Evolutionary conservation across 2,113 vertebrate genomes (phyloP).

Genomic region (Leucosticte australis): DNA sequence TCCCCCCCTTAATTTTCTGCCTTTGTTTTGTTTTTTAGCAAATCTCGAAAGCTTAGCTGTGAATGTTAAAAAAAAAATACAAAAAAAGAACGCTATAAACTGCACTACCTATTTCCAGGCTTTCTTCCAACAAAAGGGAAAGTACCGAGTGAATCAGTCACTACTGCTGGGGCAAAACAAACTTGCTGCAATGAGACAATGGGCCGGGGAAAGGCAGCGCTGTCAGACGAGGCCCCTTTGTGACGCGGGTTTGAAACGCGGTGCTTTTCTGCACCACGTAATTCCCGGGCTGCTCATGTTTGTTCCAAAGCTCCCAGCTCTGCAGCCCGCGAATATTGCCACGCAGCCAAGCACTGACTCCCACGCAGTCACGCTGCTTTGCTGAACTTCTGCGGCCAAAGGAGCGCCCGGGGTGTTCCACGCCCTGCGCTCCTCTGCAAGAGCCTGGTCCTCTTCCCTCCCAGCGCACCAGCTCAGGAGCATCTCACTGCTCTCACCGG

Average conservation of each 20-base stretch:
- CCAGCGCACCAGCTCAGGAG: not conserved
- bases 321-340: not conserved
- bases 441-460: not conserved
- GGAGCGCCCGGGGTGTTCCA: fast-evolving
- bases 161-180: not conserved
- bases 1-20: fast-evolving
- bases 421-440: fast-evolving
- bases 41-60: not conserved
- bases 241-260: fast-evolving
- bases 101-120: not conserved
- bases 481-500: not conserved
- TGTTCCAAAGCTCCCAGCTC: not conserved
- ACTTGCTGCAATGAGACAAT: not conserved
- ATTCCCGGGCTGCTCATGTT: fast-evolving
- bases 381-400: not conserved
- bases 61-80: not conserved
- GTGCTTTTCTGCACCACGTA: not conserved
- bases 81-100: not conserved
- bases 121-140: not conserved
- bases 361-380: not conserved
- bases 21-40: not conserved
- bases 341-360: not conserved
- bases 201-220: not conserved
- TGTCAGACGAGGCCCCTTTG: not conserved
- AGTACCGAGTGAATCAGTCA: not conserved